Evolutionary conservation across 2,797 vertebrate species (phyloP).

Genomic region (Gorsachius magnificus): DNA sequence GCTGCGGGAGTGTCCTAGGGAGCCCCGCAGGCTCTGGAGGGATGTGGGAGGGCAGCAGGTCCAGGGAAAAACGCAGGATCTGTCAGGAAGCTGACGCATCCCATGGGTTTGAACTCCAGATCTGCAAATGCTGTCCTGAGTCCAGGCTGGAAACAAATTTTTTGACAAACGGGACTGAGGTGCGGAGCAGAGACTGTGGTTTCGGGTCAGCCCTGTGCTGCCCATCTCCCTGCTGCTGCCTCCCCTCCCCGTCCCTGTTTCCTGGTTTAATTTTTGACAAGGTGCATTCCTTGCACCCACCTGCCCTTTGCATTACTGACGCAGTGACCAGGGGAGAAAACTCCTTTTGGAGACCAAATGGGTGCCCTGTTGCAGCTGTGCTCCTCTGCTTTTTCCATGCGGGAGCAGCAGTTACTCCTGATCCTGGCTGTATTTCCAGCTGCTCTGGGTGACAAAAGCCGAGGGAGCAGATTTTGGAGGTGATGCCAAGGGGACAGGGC

Average conservation of each 20-base stretch:
- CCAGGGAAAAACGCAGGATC: background rate
- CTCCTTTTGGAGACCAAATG: background rate
- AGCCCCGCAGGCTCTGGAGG: fast-evolving
- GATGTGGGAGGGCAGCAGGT: background rate
- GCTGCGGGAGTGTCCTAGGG: background rate
- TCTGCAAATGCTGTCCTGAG: background rate
- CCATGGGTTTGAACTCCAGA: fast-evolving
- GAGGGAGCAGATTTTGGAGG: background rate
- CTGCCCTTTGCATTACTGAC: background rate
- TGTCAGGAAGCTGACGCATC: background rate
- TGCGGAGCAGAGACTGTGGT: background rate
- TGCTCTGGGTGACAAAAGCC: background rate
- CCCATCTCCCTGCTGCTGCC: background rate
- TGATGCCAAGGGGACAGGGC: background rate
- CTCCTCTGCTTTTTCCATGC: background rate
- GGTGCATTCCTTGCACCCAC: background rate
- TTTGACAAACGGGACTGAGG: background rate
- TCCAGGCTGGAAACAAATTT: background rate
- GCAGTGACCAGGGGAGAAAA: background rate
- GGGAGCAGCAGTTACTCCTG: background rate
- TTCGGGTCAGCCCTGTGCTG: background rate
- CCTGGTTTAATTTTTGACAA: conserved; percentile 46
- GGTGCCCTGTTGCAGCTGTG: background rate
- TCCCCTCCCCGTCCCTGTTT: background rate
- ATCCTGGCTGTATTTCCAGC: background rate